A percentile compares a stretch with the other conserved stretches of the same genome.
Evolutionary conservation across 2,113 vertebrate species (phyloP).

Genomic region (Murina feae): DNA sequence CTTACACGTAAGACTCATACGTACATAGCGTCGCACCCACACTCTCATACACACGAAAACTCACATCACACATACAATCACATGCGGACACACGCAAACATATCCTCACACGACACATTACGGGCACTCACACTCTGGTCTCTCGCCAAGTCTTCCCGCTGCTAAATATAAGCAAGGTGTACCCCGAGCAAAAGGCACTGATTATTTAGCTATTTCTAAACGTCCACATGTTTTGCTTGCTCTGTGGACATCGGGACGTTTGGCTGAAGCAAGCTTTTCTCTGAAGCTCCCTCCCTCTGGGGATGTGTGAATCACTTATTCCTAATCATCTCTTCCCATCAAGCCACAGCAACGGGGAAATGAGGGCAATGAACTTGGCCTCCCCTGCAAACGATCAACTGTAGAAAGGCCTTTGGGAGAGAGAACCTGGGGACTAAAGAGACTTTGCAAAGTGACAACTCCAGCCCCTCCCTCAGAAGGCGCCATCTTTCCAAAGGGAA

Average conservation of each 20-base stretch:
- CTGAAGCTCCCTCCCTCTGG: neutral
- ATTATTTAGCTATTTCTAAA: slow-evolving; percentile 52
- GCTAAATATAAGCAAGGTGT: neutral
- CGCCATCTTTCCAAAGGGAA: neutral
- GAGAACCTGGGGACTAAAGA: neutral
- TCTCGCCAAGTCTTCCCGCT: neutral
- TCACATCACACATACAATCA: neutral
- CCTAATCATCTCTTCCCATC: slow-evolving; percentile 28
- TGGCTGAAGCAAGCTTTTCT: slow-evolving; percentile 15
- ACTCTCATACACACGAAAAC: neutral
- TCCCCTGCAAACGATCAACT: neutral
- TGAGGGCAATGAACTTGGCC: neutral
- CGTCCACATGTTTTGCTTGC: slow-evolving; percentile 22
- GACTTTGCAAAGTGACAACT: neutral
- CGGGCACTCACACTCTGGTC: neutral
- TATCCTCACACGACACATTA: neutral
- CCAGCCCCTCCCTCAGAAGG: neutral
- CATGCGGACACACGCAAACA: neutral
- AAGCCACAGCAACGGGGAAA: neutral
- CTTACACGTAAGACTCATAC: neutral
- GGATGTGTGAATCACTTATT: slow-evolving; percentile 39
- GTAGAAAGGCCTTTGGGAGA: neutral
- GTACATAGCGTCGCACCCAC: neutral
- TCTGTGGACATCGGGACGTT: slow-evolving; percentile 13
- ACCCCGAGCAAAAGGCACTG: neutral